Evolutionary conservation across 2,113 vertebrate genomes (phyloP).

Genomic region (Anoura caudifer): DNA sequence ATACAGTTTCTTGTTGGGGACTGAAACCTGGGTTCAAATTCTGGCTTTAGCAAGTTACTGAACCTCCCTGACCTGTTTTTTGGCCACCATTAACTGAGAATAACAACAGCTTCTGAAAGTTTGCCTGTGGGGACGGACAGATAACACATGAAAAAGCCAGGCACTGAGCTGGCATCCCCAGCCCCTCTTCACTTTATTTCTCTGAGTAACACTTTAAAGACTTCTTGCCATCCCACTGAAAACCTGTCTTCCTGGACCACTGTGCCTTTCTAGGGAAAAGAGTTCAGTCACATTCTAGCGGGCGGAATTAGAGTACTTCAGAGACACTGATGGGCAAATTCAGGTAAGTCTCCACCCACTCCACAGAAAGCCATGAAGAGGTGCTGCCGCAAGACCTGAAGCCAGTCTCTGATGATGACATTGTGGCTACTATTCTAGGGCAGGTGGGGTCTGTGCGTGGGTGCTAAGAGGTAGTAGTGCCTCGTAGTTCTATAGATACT

Average conservation of each 20-base stretch:
- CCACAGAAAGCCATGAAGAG: not conserved
- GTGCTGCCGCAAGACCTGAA: not conserved
- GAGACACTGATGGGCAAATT: not conserved
- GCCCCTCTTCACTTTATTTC: not conserved
- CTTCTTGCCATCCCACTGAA: not conserved
- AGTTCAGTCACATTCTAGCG: not conserved
- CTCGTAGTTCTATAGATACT: not conserved
- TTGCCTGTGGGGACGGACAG: not conserved
- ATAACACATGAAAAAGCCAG: not conserved
- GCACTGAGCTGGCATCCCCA: accelerated
- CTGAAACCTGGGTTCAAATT: not conserved
- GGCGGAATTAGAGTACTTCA: not conserved
- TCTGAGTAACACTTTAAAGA: not conserved
- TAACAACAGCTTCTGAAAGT: not conserved
- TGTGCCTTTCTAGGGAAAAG: not conserved
- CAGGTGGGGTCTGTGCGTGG: not conserved
- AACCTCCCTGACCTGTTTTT: not conserved
- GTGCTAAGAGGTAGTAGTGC: accelerated
- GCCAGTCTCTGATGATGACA: not conserved
- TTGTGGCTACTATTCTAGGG: not conserved
- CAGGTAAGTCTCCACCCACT: not conserved
- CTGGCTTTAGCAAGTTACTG: not conserved
- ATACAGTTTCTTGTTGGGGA: not conserved
- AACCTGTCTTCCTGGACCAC: accelerated
- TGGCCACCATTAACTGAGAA: not conserved